Conservation (phyloP, 2,797 vertebrate genomes). For the Podargus strigoides region DNA sequence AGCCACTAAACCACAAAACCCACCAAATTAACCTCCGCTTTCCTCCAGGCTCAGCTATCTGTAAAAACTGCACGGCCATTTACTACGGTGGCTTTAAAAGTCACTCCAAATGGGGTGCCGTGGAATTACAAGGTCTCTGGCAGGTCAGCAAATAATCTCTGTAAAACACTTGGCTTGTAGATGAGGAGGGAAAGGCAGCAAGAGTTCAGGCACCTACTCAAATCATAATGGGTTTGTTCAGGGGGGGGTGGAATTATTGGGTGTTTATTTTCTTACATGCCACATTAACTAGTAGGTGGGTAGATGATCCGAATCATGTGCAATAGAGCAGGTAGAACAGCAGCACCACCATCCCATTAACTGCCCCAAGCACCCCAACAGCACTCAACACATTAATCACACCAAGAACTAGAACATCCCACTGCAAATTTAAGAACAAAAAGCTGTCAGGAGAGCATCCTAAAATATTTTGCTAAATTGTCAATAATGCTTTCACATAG, state of each 20-base stretch:
- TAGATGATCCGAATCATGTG: not conserved
- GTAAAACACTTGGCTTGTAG: not conserved
- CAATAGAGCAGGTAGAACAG: not conserved
- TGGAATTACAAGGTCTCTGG: not conserved
- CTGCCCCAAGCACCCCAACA: not conserved
- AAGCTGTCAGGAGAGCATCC: not conserved
- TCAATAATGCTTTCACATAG: not conserved
- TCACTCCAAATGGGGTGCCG: not conserved
- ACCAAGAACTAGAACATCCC: not conserved
- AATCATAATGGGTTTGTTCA: not conserved
- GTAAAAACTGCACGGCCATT: not conserved
- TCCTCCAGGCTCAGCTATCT: not conserved
- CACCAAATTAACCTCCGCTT: not conserved
- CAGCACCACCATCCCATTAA: fast-evolving
- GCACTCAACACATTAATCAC: not conserved
- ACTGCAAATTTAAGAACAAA: not conserved
- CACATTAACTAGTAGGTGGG: not conserved
- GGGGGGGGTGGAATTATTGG: fast-evolving
- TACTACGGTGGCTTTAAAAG: not conserved
- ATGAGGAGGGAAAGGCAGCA: not conserved
- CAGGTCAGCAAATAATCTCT: not conserved
- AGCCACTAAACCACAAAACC: not conserved
- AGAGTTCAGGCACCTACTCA: not conserved
- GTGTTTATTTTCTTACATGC: not conserved
- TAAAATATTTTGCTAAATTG: not conserved